These are phyloP conservation scores for Macquaria ambigua DNA, from an alignment of 2,113 vertebrate genomes.

Conservation along the genomic window DNA sequence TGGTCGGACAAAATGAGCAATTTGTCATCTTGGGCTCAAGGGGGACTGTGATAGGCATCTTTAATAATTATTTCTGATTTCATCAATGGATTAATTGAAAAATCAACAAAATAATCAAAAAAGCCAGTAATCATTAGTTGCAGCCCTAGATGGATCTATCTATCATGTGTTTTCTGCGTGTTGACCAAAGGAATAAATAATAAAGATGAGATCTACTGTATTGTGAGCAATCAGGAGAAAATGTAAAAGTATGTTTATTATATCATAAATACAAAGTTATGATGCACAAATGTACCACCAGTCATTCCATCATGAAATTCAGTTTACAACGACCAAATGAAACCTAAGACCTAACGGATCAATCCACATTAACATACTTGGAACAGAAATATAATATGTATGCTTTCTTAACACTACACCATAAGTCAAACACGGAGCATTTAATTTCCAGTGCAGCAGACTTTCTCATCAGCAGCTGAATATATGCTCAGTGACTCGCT, in stretches of 20 bases:
- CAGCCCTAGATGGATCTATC: neutral
- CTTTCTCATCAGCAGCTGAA: constrained; percentile 53
- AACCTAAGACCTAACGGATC: neutral
- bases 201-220: neutral
- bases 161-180: neutral
- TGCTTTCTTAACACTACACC: neutral
- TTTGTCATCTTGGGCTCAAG: neutral
- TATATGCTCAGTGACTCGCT: neutral
- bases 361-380: neutral
- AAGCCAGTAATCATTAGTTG: neutral
- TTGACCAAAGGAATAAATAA: neutral
- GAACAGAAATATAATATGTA: neutral
- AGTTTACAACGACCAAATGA: neutral
- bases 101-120: neutral
- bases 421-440: constrained; percentile 22
- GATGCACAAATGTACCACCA: neutral
- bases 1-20: neutral
- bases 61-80: neutral
- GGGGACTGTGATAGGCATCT: neutral
- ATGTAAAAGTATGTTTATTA: neutral
- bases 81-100: neutral
- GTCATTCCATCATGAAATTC: neutral
- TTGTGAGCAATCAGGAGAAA: neutral
- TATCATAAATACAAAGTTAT: neutral
- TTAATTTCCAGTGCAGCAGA: constrained; percentile 38